These are phyloP conservation scores for Pseudomyrmex sp. DNA, from an alignment of 1,140 invertebrate species.

Conservation along the genomic window DNA sequence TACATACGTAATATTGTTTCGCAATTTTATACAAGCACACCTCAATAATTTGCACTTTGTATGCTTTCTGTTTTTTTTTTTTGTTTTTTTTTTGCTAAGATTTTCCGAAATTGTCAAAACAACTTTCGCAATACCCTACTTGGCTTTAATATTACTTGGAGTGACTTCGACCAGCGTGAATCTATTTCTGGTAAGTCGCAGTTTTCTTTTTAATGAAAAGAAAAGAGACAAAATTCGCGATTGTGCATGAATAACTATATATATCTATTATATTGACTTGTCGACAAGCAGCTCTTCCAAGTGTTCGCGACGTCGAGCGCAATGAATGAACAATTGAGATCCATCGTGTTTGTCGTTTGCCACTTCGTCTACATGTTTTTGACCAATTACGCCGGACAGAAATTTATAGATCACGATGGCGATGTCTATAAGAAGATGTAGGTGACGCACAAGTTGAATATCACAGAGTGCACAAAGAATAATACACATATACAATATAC, in stretches of 20 bases:
- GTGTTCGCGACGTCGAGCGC: not conserved
- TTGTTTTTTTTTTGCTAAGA: not conserved
- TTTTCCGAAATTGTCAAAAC: constrained; percentile 26
- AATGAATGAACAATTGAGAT: constrained; percentile 15
- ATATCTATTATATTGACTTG: not conserved
- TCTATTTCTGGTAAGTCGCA: constrained; percentile 23
- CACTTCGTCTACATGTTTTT: constrained; percentile 30
- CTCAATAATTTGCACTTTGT: constrained; percentile 3
- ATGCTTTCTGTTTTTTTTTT: not conserved
- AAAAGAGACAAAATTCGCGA: not conserved
- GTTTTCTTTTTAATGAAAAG: not conserved
- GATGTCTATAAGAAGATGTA: constrained; percentile 33
- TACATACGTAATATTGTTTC: not conserved
- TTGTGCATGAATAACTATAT: not conserved
- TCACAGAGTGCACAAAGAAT: not conserved
- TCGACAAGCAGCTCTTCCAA: constrained; percentile 11
- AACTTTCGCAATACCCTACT: constrained; percentile 34
- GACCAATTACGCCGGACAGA: constrained; percentile 33
- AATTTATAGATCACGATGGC: constrained; percentile 27
- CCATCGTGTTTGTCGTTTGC: not conserved
- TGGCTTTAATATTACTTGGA: constrained; percentile 40
- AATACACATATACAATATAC: not conserved
- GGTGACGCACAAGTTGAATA: not conserved
- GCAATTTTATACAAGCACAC: not conserved
- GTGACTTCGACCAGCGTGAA: constrained; percentile 37